These are phyloP conservation scores for Dorcus parallelipipedus DNA, from an alignment of 2,888 invertebrate species.

Conservation along the genomic window DNA sequence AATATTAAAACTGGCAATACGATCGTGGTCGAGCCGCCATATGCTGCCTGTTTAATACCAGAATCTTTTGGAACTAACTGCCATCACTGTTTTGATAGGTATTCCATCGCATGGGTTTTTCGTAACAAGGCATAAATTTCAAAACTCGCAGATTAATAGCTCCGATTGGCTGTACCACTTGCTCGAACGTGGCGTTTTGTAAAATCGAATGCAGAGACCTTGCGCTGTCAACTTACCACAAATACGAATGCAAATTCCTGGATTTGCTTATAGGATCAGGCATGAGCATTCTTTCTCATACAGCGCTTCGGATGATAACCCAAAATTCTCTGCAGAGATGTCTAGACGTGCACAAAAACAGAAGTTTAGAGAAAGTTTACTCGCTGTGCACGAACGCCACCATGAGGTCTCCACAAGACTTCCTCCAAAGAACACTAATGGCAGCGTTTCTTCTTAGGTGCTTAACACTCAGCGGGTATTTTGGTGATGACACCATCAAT, in stretches of 20 bases:
- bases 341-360: constrained; percentile 51
- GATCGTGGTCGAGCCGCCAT: constrained; percentile 68
- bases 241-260: constrained; percentile 70
- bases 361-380: constrained; percentile 52
- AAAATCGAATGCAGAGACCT: constrained; percentile 60
- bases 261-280: constrained; percentile 72
- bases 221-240: constrained; percentile 67
- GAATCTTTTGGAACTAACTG: constrained; percentile 77
- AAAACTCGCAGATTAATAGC: constrained; percentile 53
- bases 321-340: constrained; percentile 57
- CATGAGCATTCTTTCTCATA: constrained; percentile 75
- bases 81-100: constrained; percentile 76
- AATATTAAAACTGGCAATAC: constrained; percentile 67
- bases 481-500: constrained; percentile 50
- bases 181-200: constrained; percentile 77
- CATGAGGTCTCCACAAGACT: constrained; percentile 63
- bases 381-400: constrained; percentile 65
- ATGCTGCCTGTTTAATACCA: constrained; percentile 69
- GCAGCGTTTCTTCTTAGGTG: constrained; percentile 70
- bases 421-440: constrained; percentile 74
- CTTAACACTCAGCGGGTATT: constrained; percentile 66
- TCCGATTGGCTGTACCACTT: constrained; percentile 69
- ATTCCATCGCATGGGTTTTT: not conserved
- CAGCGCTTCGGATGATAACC: constrained; percentile 75
- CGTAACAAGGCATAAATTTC: not conserved